Base-by-base conservation (phyloP, 2,797 vertebrate genomes). In the Octomys mimax region DNA sequence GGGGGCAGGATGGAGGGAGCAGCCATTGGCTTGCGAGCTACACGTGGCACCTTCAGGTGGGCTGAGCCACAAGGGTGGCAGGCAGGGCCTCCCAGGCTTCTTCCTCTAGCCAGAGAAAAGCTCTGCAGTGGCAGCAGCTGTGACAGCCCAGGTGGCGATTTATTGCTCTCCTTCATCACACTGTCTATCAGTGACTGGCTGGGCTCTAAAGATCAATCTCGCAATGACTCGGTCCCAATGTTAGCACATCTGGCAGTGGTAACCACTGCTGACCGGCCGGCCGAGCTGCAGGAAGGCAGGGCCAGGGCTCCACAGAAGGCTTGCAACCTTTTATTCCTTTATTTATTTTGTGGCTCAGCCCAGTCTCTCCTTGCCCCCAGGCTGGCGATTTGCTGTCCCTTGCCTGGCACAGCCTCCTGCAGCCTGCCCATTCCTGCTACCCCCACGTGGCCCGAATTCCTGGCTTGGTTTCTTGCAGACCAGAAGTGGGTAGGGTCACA, bases 151-250 rank as follows among this genome's bases (percentile, higher is more conserved):
- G 36, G 52, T 77, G 88, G 77, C 24, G 21, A 91, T 77, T 91
- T 94, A 61, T 93, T 33, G 62, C 79, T 96, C 79, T 92, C 71
- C 91, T 86, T 90, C 77, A 85, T 92, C 90, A 89, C 6, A n/a
- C 62, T 39, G 28, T 84, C 64, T 78, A 16, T 93, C 90, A 89
- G 59, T 86, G 82, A 83, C 89, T n/a, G 87, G 68, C 24, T 46
- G 49, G 78, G 28, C 79, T 90, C 62, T 70, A 75, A 94, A 89
- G 81, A 64, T 79, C 92, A 92, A 61, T 91, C 46, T 82, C 10
- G 9, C 14, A 21, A 19, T 36, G 84, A 75, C 77, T 79, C 3
- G 10, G n/a, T 21, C n/a, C 57, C 33, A 42, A 16, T 33, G 33
- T 16, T 71, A 73, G 78, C 61, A 61, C n/a, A 8, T 39, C 71